A percentile compares a stretch with the other conserved stretches of the same genome.
phyloP scores from a whole-genome alignment of 2,797 vertebrate species.

The Ctenopoma multispine region DNA sequence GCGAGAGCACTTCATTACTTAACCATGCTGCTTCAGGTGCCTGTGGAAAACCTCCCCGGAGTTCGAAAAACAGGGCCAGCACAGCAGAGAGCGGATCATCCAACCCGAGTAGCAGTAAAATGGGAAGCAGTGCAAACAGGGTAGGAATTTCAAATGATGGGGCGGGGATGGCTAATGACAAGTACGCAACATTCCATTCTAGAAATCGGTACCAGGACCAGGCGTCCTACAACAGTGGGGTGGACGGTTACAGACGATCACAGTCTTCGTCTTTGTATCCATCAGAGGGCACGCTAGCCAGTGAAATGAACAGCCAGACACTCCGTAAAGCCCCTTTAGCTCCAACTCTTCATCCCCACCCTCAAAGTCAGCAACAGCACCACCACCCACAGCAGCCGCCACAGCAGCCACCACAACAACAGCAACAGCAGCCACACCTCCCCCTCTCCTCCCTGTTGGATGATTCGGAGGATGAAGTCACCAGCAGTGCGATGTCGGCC shows the following conservation, averaged over 20 bases:
- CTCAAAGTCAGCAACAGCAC: conserved; percentile 80
- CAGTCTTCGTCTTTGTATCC: conserved; percentile 78
- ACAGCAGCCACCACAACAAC: conserved; percentile 52
- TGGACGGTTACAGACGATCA: conserved; percentile 81
- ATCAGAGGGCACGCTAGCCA: conserved; percentile 70
- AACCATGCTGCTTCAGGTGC: conserved; percentile 87
- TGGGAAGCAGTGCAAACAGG: conserved; percentile 61
- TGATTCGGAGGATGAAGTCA: conserved; percentile 88
- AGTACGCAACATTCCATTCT: conserved; percentile 81
- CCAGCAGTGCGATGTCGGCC: conserved; percentile 87
- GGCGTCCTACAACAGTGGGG: conserved; percentile 70
- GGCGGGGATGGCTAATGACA: conserved; percentile 69
- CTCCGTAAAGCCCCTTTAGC: conserved; percentile 87
- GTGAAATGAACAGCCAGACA: conserved; percentile 79
- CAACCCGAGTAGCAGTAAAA: conserved; percentile 65
- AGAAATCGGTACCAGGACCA: conserved; percentile 83
- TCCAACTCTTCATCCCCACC: conserved; percentile 87
- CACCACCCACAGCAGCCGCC: conserved; percentile 64
- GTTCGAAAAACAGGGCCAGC: conserved; percentile 71
- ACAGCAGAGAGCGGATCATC: conserved; percentile 44
- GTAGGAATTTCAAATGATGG: conserved; percentile 62
- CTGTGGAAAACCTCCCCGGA: conserved; percentile 85
- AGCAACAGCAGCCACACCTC: conserved; percentile 79
- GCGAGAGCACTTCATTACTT: conserved; percentile 86
- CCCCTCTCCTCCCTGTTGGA: conserved; percentile 86